phyloP scores from a whole-genome alignment of 2,888 invertebrate genomes.

The Eristalinus sepulchralis region DNA sequence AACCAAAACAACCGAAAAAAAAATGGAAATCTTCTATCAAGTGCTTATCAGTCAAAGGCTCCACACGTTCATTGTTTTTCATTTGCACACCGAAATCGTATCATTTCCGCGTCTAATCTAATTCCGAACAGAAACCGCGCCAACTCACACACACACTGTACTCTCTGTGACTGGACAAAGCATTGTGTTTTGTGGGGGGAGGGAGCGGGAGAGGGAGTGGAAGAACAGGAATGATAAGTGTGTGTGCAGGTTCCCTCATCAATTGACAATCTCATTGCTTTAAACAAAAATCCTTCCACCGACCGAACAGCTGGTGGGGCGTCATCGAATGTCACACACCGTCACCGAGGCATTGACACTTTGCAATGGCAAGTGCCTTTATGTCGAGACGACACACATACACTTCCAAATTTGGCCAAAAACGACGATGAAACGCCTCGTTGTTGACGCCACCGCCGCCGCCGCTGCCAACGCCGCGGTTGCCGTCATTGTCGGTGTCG shows the following conservation, averaged over 20 bases:
- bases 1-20: neutral
- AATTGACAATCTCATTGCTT: too few species aligned
- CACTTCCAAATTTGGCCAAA: slow-evolving; percentile 9
- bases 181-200: neutral
- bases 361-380: slow-evolving; percentile 19
- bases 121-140: slow-evolving; percentile 2
- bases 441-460: neutral
- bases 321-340: slow-evolving; percentile 25
- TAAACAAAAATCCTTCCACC: neutral
- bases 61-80: neutral
- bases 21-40: neutral
- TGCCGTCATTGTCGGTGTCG: neutral
- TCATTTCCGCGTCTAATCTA: slow-evolving; percentile 27
- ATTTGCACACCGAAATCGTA: slow-evolving; percentile 1
- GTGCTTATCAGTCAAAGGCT: neutral
- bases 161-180: neutral
- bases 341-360: slow-evolving; percentile 39
- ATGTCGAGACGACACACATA: neutral
- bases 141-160: neutral
- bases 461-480: too few species aligned
- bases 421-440: neutral
- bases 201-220: too few species aligned
- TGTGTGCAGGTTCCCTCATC: too few species aligned
- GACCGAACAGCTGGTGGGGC: neutral
- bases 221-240: too few species aligned